A percentile compares a stretch with the other conserved stretches of the same genome.
These are phyloP conservation scores for Lasioglossum leucozonium DNA, from an alignment of 2,888 invertebrate genomes.

Conservation along the genomic window DNA sequence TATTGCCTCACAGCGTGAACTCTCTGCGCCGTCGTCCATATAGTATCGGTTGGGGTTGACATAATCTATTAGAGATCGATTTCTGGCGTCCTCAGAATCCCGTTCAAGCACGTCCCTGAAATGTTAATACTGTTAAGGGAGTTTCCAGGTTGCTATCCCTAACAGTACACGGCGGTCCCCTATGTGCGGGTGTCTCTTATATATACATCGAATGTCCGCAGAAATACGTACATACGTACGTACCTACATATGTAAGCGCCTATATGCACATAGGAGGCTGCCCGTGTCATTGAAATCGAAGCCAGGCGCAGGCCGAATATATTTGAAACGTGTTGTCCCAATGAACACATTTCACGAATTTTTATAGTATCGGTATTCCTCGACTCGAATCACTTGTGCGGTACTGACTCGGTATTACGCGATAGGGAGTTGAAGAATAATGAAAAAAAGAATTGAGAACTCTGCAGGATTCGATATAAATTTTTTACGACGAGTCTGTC, in stretches of 20 bases:
- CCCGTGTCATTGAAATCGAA: constrained; percentile 54
- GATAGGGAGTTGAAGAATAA: not conserved
- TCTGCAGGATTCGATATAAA: not conserved
- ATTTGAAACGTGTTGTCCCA: not conserved
- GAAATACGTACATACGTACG: constrained; percentile 21
- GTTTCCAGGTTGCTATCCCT: constrained; percentile 73
- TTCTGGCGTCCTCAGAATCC: constrained; percentile 58
- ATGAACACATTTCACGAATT: not conserved
- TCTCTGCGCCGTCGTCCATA: constrained; percentile 20
- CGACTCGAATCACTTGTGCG: not conserved
- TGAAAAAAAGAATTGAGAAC: not conserved
- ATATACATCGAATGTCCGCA: constrained; percentile 36
- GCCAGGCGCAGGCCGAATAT: constrained; percentile 25
- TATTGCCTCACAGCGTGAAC: not conserved
- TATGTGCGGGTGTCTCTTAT: constrained; percentile 38
- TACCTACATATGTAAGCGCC: not conserved
- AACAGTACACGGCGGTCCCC: constrained; percentile 29
- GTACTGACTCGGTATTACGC: not conserved
- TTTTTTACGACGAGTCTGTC: not conserved
- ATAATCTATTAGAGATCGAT: constrained; percentile 72
- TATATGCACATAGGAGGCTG: not conserved
- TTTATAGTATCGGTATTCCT: not conserved
- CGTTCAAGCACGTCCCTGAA: constrained; percentile 73
- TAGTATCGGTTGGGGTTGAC: constrained; percentile 38
- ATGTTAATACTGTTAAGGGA: constrained; percentile 80